phyloP scores from a whole-genome alignment of 2,888 invertebrate genomes.

The Psylliodes chrysocephalus region DNA sequence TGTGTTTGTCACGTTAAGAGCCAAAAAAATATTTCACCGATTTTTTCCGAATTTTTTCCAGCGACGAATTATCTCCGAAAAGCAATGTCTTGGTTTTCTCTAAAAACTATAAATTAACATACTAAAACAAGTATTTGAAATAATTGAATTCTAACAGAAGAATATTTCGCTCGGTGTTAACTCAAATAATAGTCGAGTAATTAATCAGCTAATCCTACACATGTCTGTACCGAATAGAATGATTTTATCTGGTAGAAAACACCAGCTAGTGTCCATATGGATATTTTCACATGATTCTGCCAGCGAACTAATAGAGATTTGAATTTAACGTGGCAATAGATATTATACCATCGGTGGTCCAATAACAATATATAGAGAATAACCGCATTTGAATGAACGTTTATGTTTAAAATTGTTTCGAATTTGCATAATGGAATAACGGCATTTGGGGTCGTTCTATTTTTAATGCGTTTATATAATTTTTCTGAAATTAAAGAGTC shows the following conservation, averaged over 20 bases:
- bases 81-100: too few species aligned
- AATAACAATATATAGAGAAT: slow-evolving; percentile 22
- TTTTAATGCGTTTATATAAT: neutral
- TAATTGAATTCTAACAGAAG: too few species aligned
- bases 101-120: too few species aligned
- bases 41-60: too few species aligned
- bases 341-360: slow-evolving; percentile 7
- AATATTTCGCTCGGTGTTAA: too few species aligned
- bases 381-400: slow-evolving; percentile 26
- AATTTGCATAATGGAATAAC: slow-evolving; percentile 28
- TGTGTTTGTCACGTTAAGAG: too few species aligned
- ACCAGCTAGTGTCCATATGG: slow-evolving; percentile 19
- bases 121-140: too few species aligned
- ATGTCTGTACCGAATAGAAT: neutral
- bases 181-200: neutral
- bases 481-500: neutral
- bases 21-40: too few species aligned
- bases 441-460: slow-evolving; percentile 5
- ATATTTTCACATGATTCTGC: slow-evolving; percentile 23
- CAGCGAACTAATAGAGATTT: slow-evolving; percentile 22
- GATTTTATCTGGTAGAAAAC: slow-evolving; percentile 11
- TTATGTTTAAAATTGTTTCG: slow-evolving; percentile 22
- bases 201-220: slow-evolving; percentile 6
- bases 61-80: too few species aligned
- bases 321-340: slow-evolving; percentile 14